Conservation (phyloP, 2,797 vertebrate species). For the Mus spretus region DNA sequence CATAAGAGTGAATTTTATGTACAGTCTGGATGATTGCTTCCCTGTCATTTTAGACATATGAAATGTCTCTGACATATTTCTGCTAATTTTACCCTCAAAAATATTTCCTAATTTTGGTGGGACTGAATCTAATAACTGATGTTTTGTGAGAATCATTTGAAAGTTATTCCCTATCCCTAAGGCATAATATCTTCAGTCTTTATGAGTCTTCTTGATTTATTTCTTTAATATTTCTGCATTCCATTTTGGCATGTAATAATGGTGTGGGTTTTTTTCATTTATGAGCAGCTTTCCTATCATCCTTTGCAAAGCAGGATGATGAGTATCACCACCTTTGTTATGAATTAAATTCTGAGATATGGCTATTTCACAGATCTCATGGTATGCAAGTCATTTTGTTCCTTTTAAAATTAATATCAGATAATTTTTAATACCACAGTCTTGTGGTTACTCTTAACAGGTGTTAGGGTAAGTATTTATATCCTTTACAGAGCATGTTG, state of each 20-base stretch:
- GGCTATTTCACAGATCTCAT: not conserved
- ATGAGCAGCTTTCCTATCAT: not conserved
- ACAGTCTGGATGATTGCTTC: not conserved
- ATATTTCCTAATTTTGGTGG: conserved; percentile 15
- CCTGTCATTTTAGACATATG: not conserved
- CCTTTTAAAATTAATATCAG: not conserved
- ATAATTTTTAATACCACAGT: not conserved
- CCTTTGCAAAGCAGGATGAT: conserved; percentile 1
- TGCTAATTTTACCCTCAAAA: conserved; percentile 23
- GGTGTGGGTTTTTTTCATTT: conserved; percentile 10
- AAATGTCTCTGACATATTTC: conserved; percentile 21
- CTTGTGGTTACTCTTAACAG: not conserved
- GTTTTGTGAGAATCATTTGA: conserved; percentile 3
- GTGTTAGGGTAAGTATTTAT: not conserved
- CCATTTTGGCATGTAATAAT: not conserved
- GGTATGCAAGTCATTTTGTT: not conserved
- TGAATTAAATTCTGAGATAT: conserved; percentile 30
- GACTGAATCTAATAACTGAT: not conserved
- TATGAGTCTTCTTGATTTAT: conserved; percentile 53
- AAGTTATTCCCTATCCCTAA: not conserved
- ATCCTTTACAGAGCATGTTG: not conserved
- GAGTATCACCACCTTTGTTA: not conserved
- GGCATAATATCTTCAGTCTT: not conserved
- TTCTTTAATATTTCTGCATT: conserved; percentile 38
- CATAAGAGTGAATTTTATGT: not conserved